These are phyloP conservation scores for Zoroaster sp. DNA, from an alignment of 53 echinoderm and acorn worm species.

Conservation along the genomic window DNA sequence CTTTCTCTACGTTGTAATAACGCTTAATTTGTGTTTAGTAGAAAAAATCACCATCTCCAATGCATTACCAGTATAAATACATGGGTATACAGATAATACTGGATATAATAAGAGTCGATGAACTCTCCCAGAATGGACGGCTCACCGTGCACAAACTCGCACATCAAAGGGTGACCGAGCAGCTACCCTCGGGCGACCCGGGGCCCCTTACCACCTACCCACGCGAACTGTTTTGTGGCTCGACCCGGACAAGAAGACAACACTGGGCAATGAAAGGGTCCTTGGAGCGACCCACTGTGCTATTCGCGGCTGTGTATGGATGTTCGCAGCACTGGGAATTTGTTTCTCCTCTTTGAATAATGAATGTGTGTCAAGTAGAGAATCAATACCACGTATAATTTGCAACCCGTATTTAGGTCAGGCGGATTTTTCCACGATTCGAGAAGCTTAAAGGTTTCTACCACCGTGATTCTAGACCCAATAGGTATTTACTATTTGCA, in stretches of 20 bases:
- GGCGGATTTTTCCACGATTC: background rate
- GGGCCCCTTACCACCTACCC: background rate
- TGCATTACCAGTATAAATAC: background rate
- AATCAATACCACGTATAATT: constrained; percentile 5
- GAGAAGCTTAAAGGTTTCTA: background rate
- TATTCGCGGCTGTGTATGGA: background rate
- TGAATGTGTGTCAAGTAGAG: constrained; percentile 56
- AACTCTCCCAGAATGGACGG: background rate
- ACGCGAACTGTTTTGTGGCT: constrained; percentile 18
- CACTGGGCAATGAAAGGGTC: background rate
- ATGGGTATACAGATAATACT: background rate
- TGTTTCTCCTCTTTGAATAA: background rate
- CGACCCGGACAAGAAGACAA: background rate
- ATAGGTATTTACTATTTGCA: too few species aligned
- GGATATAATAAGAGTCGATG: constrained; percentile 34
- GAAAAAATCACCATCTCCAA: background rate
- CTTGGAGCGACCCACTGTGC: background rate
- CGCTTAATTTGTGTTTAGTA: background rate
- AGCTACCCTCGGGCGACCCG: background rate
- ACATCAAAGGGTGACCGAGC: constrained; percentile 43
- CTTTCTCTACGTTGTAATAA: too few species aligned
- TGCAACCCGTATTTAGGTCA: constrained; percentile 40
- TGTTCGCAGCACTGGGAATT: too few species aligned
- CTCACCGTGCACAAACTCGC: background rate
- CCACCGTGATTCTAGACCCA: too few species aligned